Percentiles rank a stretch among this genome's conserved stretches.
phyloP scores from a whole-genome alignment of 2,113 vertebrate genomes.

The Ondatra zibethicus region DNA sequence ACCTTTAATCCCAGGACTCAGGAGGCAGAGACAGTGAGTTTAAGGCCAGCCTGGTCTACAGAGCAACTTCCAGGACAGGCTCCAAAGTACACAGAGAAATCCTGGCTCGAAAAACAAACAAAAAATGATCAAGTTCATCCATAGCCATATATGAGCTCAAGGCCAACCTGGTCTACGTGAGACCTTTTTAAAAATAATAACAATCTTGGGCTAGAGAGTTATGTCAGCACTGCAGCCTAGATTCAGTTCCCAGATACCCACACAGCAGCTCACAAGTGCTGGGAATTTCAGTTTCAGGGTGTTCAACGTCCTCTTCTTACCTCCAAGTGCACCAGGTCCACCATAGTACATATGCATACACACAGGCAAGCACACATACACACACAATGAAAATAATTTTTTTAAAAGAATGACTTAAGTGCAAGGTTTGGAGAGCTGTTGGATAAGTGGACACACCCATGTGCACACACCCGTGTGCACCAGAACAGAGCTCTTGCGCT shows the following conservation, averaged over 20 bases:
- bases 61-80: no score
- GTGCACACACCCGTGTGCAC: background rate
- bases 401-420: background rate
- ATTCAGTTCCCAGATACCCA: background rate
- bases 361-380: background rate
- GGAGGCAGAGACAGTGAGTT: no score
- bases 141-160: background rate
- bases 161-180: background rate
- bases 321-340: background rate
- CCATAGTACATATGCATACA: no score
- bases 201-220: background rate
- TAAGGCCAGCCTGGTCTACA: no score
- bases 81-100: no score
- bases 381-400: background rate
- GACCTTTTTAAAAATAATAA: background rate
- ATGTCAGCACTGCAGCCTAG: background rate
- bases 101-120: no score
- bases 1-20: no score
- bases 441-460: background rate
- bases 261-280: background rate
- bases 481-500: background rate
- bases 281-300: background rate
- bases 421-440: background rate
- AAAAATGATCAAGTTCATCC: background rate
- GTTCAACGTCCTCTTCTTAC: background rate